These are phyloP conservation scores for Pediacus dermestoides DNA, from an alignment of 2,888 invertebrate species.

Conservation along the genomic window DNA sequence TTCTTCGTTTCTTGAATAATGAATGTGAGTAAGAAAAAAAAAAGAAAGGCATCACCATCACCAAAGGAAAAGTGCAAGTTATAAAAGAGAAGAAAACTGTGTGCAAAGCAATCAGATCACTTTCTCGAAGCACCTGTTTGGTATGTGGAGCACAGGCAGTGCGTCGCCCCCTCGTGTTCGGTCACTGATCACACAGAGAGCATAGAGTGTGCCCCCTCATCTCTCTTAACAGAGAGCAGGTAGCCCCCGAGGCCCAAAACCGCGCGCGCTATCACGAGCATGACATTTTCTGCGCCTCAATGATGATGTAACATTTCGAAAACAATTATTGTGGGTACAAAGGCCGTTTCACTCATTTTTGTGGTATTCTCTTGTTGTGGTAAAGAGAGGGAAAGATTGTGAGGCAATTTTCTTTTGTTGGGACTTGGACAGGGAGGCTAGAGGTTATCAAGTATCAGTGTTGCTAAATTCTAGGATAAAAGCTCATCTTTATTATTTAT, in stretches of 20 bases:
- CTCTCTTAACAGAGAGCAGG: too few species aligned
- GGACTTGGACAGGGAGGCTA: too few species aligned
- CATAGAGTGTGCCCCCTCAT: background rate
- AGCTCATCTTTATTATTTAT: too few species aligned
- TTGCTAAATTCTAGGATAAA: too few species aligned
- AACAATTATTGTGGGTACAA: slow-evolving; percentile 27
- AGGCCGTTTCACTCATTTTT: slow-evolving; percentile 28
- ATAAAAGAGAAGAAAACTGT: slow-evolving; percentile 14
- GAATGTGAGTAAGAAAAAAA: too few species aligned
- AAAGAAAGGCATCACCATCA: too few species aligned
- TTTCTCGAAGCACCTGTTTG: slow-evolving; percentile 42
- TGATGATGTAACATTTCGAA: slow-evolving; percentile 22
- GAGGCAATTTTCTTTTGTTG: slow-evolving; percentile 34
- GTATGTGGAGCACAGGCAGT: slow-evolving; percentile 37
- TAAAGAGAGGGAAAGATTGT: too few species aligned
- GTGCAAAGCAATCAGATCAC: slow-evolving; percentile 32
- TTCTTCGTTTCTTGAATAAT: too few species aligned
- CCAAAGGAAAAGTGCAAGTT: slow-evolving; percentile 25
- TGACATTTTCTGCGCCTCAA: slow-evolving; percentile 28
- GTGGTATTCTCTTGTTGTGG: slow-evolving; percentile 28
- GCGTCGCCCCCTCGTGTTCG: slow-evolving; percentile 21
- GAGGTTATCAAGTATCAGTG: slow-evolving; percentile 39
- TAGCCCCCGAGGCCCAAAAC: slow-evolving; percentile 9
- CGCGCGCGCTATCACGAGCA: slow-evolving; percentile 27
- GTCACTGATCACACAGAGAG: background rate